Evolutionary conservation across 1,140 invertebrate species (phyloP).

Genomic region (Himalopsyche phryganea): DNA sequence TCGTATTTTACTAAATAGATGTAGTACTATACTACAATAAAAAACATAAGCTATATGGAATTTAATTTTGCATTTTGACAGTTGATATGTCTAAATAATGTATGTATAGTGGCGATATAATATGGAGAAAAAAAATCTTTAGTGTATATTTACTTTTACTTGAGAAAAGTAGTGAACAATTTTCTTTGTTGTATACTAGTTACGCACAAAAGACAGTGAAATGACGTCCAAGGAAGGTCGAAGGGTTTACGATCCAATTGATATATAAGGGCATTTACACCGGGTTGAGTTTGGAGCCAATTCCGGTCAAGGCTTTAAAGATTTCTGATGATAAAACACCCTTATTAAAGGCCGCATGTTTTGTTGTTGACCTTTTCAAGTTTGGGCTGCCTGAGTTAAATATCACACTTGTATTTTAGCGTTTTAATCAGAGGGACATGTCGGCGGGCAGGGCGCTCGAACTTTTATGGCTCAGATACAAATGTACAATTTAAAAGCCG

Average conservation of each 20-base stretch:
- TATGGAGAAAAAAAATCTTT: too few relatives aligned
- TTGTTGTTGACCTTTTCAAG: slow-evolving; percentile 1
- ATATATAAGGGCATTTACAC: slow-evolving; percentile 24
- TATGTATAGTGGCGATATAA: too few relatives aligned
- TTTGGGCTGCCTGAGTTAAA: too few relatives aligned
- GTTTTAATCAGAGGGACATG: background rate
- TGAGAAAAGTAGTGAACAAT: slow-evolving; percentile 9
- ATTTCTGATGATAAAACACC: slow-evolving; percentile 12
- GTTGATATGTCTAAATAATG: too few relatives aligned
- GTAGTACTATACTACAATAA: too few relatives aligned
- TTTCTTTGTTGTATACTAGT: slow-evolving; percentile 27
- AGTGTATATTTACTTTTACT: too few relatives aligned
- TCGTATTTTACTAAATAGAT: too few relatives aligned
- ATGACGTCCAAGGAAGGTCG: slow-evolving; percentile 33
- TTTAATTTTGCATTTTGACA: too few relatives aligned
- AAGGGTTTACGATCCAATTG: slow-evolving; percentile 34
- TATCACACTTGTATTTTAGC: background rate
- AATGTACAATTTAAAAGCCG: too few relatives aligned
- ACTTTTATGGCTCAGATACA: too few relatives aligned
- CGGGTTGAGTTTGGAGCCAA: slow-evolving; percentile 1
- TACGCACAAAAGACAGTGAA: slow-evolving; percentile 32
- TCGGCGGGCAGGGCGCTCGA: too few relatives aligned
- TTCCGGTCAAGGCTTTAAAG: slow-evolving; percentile 16
- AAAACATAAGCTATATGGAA: too few relatives aligned
- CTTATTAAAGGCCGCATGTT: slow-evolving; percentile 3